Percentiles rank a stretch among this genome's conserved stretches.
These are phyloP conservation scores for Diachasma alloeum DNA, from an alignment of 1,140 invertebrate species.

Conservation along the genomic window DNA sequence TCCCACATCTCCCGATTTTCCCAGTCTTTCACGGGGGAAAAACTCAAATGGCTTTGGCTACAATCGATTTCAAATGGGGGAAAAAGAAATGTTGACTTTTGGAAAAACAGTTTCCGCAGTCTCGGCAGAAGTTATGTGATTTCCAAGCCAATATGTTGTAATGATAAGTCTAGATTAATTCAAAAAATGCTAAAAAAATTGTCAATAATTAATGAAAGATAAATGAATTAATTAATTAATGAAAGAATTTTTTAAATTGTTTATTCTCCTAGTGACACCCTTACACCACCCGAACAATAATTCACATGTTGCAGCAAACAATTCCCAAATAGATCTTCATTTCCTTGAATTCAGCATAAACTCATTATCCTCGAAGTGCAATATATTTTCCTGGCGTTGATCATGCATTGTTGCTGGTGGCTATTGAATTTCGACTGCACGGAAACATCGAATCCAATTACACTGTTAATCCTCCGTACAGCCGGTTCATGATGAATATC, in stretches of 20 bases:
- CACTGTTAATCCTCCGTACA: constrained; percentile 7
- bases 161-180: no score
- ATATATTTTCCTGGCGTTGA: background rate
- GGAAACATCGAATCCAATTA: constrained; percentile 8
- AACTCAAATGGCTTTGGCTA: background rate
- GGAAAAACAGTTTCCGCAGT: background rate
- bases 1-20: background rate
- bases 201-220: no score
- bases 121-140: background rate
- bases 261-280: no score
- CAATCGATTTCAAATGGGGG: background rate
- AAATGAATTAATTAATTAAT: no score
- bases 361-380: background rate
- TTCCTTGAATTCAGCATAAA: background rate
- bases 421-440: background rate
- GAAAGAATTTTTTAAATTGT: no score
- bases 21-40: background rate
- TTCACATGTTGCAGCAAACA: background rate
- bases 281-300: no score
- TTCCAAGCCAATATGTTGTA: background rate
- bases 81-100: background rate
- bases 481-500: background rate
- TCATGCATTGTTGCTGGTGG: background rate
- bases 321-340: background rate
- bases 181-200: no score